A percentile compares a stretch with the other conserved stretches of the same genome.
Conservation (phyloP, 2,797 vertebrate species). For the Pempheris klunzingeri region DNA sequence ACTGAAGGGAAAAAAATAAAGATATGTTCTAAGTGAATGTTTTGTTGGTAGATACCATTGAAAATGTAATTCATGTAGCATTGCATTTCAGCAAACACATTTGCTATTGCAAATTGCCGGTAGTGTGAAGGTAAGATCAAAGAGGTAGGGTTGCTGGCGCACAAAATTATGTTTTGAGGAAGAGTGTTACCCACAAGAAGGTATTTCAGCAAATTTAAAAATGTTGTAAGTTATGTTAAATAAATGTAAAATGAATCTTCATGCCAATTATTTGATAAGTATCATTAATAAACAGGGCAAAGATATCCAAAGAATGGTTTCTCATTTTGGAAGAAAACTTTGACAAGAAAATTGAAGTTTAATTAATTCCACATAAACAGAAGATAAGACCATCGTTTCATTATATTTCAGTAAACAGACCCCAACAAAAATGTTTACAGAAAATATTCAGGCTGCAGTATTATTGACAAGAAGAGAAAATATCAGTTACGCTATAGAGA, state of each 20-base stretch:
- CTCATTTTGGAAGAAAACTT: conserved; percentile 25
- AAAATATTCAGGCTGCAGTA: neutral
- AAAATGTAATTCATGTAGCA: neutral
- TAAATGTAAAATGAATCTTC: conserved; percentile 11
- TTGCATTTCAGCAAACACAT: conserved; percentile 2
- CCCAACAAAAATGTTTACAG: conserved; percentile 2
- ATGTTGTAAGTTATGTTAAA: too few relatives aligned
- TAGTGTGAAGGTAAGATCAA: neutral
- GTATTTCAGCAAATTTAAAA: conserved; percentile 8
- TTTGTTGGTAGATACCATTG: too few relatives aligned
- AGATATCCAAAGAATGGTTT: conserved; percentile 15
- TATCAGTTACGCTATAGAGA: conserved; percentile 1
- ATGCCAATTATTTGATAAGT: conserved; percentile 33
- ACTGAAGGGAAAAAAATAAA: too few relatives aligned
- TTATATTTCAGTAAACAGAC: conserved; percentile 31
- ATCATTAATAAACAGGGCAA: conserved; percentile 23
- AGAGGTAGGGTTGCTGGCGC: neutral
- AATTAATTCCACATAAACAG: conserved; percentile 1
- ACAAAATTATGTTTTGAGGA: neutral
- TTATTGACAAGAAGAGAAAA: conserved; percentile 7
- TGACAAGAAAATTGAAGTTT: conserved; percentile 5
- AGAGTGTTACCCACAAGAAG: neutral
- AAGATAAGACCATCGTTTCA: conserved; percentile 13
- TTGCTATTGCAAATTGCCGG: neutral
- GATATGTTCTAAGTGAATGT: too few relatives aligned